These are phyloP conservation scores for Notolepis coatsorum DNA, from an alignment of 2,797 vertebrate genomes.

Conservation along the genomic window DNA sequence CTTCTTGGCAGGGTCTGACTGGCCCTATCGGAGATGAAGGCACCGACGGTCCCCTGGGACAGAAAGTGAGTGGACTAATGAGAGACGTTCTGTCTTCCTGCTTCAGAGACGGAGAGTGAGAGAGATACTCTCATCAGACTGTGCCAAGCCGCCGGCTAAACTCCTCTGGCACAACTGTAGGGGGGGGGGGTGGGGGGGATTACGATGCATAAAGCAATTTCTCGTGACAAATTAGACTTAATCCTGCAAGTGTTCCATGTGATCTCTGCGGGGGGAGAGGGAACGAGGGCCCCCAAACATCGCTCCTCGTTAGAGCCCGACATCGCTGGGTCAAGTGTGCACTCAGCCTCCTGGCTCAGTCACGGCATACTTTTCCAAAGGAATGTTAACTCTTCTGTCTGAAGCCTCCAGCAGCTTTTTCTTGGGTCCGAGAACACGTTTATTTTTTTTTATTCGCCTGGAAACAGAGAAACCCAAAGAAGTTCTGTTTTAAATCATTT, in stretches of 20 bases:
- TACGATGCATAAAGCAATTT: conserved; percentile 73
- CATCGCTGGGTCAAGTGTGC: conserved; percentile 64
- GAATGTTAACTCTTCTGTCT: conserved; percentile 67
- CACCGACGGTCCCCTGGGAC: conserved; percentile 86
- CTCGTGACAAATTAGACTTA: conserved; percentile 81
- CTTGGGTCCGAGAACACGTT: too few relatives aligned
- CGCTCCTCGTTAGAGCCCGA: conserved; percentile 73
- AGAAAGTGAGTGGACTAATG: conserved; percentile 89
- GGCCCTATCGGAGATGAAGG: conserved; percentile 92
- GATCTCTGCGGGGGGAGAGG: conserved; percentile 73
- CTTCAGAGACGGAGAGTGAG: conserved; percentile 55
- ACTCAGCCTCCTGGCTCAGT: conserved; percentile 58
- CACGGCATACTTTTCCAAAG: conserved; percentile 66
- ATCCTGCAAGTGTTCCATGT: conserved; percentile 73
- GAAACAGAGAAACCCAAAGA: too few relatives aligned
- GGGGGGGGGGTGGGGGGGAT: too few relatives aligned
- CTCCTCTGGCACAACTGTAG: conserved; percentile 49
- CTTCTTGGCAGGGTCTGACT: conserved; percentile 94
- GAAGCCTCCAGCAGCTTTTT: conserved; percentile 24
- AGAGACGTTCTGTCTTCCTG: conserved; percentile 57
- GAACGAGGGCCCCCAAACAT: conserved; percentile 61
- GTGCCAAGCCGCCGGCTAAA: conserved; percentile 64
- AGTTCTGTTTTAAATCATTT: too few relatives aligned
- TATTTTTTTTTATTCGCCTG: too few relatives aligned
- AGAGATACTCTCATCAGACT: conserved; percentile 30